Conservation (phyloP, 2,113 vertebrate species). For the Caloenas nicobarica region DNA sequence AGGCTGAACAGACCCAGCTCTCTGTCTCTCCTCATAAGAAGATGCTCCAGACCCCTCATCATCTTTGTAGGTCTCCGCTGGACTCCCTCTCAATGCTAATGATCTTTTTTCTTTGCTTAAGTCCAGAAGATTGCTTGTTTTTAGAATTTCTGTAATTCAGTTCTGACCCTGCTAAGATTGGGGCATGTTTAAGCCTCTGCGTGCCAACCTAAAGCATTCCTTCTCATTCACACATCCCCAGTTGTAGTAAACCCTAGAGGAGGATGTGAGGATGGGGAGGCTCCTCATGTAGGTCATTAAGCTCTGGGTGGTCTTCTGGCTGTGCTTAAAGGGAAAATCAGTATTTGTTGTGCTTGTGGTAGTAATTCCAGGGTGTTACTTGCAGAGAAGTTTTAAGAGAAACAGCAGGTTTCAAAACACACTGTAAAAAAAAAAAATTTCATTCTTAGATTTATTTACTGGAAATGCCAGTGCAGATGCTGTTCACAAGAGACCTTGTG, state of each 20-base stretch:
- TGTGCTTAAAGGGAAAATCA: not conserved
- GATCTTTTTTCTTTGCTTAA: not conserved
- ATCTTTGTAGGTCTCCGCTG: no score
- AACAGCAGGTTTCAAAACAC: constrained; percentile 54
- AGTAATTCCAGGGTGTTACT: constrained; percentile 4
- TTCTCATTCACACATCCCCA: not conserved
- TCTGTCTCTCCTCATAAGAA: no score
- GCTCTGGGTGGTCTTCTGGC: constrained; percentile 35
- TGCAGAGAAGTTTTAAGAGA: constrained; percentile 17
- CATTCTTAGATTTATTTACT: constrained; percentile 54
- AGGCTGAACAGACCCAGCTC: no score
- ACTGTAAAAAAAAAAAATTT: not conserved
- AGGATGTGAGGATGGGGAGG: not conserved
- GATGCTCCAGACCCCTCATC: no score
- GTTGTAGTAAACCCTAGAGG: not conserved
- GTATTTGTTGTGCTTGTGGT: constrained; percentile 35
- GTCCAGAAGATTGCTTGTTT: not conserved
- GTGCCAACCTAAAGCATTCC: not conserved
- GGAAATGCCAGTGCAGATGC: constrained; percentile 39
- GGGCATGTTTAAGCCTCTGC: not conserved
- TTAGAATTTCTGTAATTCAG: not conserved
- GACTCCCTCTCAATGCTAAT: not conserved
- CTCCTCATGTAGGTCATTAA: not conserved
- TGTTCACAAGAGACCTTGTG: not conserved
- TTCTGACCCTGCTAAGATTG: not conserved